Evolutionary conservation across 2,113 vertebrate genomes (phyloP), one percentile per base, ranked within the genome.

Genomic region (Heptranchias perlo): DNA sequence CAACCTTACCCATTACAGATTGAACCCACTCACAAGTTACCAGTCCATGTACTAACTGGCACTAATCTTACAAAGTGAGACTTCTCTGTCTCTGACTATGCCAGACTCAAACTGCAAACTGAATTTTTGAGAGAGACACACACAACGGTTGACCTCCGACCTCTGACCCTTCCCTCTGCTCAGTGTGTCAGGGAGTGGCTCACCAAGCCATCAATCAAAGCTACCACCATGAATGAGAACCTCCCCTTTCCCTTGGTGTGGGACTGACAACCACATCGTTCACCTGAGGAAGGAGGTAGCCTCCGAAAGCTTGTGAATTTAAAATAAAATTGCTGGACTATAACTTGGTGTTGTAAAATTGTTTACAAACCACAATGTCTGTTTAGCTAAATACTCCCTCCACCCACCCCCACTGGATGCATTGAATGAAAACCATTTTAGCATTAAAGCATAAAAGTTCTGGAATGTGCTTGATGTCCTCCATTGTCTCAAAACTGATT

Each of bases 381-480:
- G 52, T 35, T 91, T 91, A 35, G 28, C 25, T 54, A 54, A 58
- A 52, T 28, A 16, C 35, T 91, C 54, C 13, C 52, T 35, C 54
- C 31, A 3, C 54, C 31, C 31, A 0, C 52, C 13, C 39, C 28
- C 54, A 61, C 31, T 16, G 35, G 52, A 21, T 21, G 54, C 54
- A 58, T 61, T 92, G 52, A 61, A 92, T 61, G 31, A 61, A 92
- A 92, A 18, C 54, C 52, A 92, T 92, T 92, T 31, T 31, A n/a
- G 87, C 52, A 35, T 49, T 35, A 92, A 92, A 58, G 54, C 54
- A 92, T n/a, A 92, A 61, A 13, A 58, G 14, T 61, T 92, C 31
- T 58, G 87, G 87, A 92, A 92, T 92, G 87, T 58, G 31, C 54
- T 61, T 92, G 52, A 92, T 58, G 54, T 92, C 52, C 87, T 92